Conservation (phyloP, 2,888 invertebrate genomes). For the Pristionchus mayeri region DNA sequence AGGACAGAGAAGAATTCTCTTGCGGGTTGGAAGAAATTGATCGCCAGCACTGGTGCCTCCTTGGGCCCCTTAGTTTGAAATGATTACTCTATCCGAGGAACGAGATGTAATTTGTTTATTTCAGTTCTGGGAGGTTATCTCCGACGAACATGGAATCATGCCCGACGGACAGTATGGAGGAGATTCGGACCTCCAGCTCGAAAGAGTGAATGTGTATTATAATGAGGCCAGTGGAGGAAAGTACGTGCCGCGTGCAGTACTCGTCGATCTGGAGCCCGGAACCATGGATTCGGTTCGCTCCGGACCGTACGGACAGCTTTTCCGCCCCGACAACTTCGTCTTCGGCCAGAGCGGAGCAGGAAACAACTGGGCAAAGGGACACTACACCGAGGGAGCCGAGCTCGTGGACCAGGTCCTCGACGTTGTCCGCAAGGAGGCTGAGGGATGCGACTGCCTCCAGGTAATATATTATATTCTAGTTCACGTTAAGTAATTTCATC, state of each 20-base stretch:
- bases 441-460: conserved; percentile 88
- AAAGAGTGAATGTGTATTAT: conserved; percentile 83
- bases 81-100: background rate
- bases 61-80: background rate
- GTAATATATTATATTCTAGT: background rate
- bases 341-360: conserved; percentile 89
- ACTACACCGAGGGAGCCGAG: conserved; percentile 89
- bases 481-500: too few relatives aligned
- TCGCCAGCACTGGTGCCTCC: background rate
- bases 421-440: conserved; percentile 84
- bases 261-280: conserved; percentile 95
- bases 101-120: conserved; percentile 75
- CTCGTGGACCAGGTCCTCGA: conserved; percentile 82
- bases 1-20: conserved; percentile 33
- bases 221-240: conserved; percentile 81
- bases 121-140: conserved; percentile 74
- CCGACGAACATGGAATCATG: conserved; percentile 86
- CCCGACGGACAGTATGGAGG: conserved; percentile 87
- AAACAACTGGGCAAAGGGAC: conserved; percentile 91
- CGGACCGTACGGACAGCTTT: conserved; percentile 88
- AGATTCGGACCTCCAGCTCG: conserved; percentile 64
- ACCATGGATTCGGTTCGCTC: conserved; percentile 97
- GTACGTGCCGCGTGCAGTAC: conserved; percentile 93
- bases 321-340: conserved; percentile 91
- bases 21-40: conserved; percentile 30